These are phyloP conservation scores for Drosophila paranaensis DNA, from an alignment of 2,888 invertebrate species.

Conservation along the genomic window DNA sequence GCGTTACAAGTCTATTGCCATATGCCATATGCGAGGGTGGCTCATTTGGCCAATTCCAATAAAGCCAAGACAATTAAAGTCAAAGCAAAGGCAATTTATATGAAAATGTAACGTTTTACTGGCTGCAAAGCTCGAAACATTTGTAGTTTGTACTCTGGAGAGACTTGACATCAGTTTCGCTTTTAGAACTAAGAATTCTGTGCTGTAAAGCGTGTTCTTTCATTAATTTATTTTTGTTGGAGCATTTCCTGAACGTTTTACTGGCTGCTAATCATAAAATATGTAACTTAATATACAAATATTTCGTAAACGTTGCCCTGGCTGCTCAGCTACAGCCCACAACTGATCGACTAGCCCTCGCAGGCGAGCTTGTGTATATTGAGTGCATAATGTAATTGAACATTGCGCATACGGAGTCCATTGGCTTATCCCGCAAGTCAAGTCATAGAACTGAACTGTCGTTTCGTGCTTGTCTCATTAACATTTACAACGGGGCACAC, in stretches of 20 bases:
- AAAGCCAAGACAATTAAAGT: not conserved
- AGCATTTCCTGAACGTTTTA: not conserved
- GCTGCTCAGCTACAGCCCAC: not conserved
- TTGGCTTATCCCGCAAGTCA: conserved; percentile 45
- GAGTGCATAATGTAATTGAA: conserved; percentile 22
- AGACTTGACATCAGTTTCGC: not conserved
- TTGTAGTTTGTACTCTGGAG: not conserved
- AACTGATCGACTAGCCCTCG: conserved; percentile 5
- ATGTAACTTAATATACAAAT: not conserved
- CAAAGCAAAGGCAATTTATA: not conserved
- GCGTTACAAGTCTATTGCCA: conserved; percentile 28
- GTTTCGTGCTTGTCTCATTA: conserved; percentile 71
- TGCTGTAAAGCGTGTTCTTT: too few species aligned
- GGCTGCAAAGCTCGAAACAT: not conserved
- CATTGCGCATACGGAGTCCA: conserved; percentile 32
- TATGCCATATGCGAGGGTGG: conserved; percentile 28
- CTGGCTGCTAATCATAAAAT: not conserved
- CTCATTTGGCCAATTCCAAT: conserved; percentile 6
- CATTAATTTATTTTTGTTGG: not conserved
- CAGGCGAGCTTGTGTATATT: not conserved
- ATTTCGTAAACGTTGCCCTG: conserved; percentile 5
- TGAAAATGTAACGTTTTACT: not conserved
- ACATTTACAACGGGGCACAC: conserved; percentile 62
- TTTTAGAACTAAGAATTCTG: too few species aligned
- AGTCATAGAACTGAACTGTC: conserved; percentile 51